Percentiles rank a stretch among this genome's conserved stretches.
phyloP scores from a whole-genome alignment of 2,888 invertebrate species.

The Drosophila meridiana region DNA sequence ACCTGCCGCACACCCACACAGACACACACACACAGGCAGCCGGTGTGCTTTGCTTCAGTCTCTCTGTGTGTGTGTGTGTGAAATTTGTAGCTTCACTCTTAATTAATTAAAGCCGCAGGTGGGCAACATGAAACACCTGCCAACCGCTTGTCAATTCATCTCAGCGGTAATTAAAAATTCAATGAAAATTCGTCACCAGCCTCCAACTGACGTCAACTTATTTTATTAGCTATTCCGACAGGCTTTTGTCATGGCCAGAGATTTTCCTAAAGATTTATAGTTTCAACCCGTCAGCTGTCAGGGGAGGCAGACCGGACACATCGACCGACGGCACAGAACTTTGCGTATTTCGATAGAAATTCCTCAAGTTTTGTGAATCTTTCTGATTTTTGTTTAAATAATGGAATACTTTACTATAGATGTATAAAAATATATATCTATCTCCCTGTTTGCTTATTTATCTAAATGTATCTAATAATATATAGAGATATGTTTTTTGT shows the following conservation, averaged over 20 bases:
- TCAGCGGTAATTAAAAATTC: conserved; percentile 66
- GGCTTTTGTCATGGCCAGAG: conserved; percentile 15
- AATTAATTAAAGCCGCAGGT: conserved; percentile 68
- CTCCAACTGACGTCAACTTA: conserved; percentile 24
- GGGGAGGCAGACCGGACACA: neutral
- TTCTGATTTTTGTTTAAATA: neutral
- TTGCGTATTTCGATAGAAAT: conserved; percentile 8
- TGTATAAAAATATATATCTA: neutral
- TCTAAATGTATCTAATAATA: neutral
- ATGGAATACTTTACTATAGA: no score
- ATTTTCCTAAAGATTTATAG: conserved; percentile 35
- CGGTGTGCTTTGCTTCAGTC: neutral
- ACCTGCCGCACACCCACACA: conserved; percentile 10
- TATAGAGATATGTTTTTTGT: no score
- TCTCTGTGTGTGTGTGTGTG: neutral
- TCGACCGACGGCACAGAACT: neutral
- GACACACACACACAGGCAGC: neutral
- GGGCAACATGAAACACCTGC: conserved; percentile 54
- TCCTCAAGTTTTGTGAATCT: neutral
- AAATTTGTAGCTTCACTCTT: conserved; percentile 44
- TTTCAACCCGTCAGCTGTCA: conserved; percentile 29
- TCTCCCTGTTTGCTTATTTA: no score
- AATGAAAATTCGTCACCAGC: conserved; percentile 37
- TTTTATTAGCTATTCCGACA: conserved; percentile 31
- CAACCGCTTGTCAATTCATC: conserved; percentile 69